Percentiles rank a stretch among this genome's conserved stretches.
phyloP scores from a whole-genome alignment of 2,113 vertebrate genomes.

The Sebastes schlegelii region DNA sequence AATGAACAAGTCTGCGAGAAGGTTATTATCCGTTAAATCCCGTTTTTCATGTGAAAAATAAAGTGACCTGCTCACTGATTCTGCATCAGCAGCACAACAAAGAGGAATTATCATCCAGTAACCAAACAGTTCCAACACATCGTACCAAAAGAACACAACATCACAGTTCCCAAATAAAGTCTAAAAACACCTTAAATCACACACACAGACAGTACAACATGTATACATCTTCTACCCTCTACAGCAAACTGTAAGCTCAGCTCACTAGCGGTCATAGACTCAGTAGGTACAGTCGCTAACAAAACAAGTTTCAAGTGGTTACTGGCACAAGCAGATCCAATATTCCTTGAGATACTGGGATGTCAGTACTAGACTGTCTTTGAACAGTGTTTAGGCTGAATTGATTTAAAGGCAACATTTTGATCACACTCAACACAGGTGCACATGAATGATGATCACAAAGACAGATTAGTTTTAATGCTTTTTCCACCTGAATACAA shows the following conservation, averaged over 20 bases:
- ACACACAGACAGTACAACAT: neutral
- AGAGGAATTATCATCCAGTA: neutral
- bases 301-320: slow-evolving; percentile 16
- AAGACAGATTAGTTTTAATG: neutral
- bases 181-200: slow-evolving; percentile 16
- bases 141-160: neutral
- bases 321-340: slow-evolving; percentile 2
- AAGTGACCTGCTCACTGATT: slow-evolving; percentile 15
- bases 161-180: neutral
- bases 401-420: neutral
- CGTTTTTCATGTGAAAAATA: too few species aligned
- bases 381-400: neutral
- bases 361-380: neutral
- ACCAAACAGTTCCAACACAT: neutral
- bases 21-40: too few species aligned
- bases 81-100: neutral
- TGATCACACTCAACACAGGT: neutral
- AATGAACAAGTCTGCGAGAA: too few species aligned
- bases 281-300: slow-evolving; percentile 21
- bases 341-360: neutral
- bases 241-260: slow-evolving; percentile 7
- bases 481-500: neutral
- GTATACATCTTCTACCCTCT: too few species aligned
- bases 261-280: slow-evolving; percentile 39
- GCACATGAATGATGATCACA: neutral